Evolutionary conservation across 1,140 invertebrate species (phyloP), one percentile per base, ranked within the genome.

Genomic region (Acromyrmex charruanus): DNA sequence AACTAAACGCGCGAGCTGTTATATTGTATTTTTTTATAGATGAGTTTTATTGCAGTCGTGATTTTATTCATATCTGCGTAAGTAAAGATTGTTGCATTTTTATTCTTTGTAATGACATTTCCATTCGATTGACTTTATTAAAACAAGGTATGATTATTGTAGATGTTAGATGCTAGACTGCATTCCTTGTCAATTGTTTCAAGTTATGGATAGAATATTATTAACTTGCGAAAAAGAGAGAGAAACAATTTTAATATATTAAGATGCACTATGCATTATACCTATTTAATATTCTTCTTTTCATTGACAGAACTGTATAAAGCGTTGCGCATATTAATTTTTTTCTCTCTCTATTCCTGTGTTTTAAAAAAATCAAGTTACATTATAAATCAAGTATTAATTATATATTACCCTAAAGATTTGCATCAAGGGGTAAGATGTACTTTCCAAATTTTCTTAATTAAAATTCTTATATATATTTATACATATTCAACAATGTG

Each of bases 71-170:
- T 31, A 82, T 82, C 14, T 61, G 21, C 55, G 53, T 55, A 35
- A 74, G 39, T 65, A 87, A 55, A 25, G 71, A 65, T 77, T 68
- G 61, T 74, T 90, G 77, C 59, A 89, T 87, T 89, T 89, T 71
- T n/a, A 61, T 65, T 63, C 68, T 69, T 49, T 2, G 12, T n/a
- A 3, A 59, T 16, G 25, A 84, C 18, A 74, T 69, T 81, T 81
- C 49, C 14, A 69, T 84, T 61, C 61, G 61, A 61, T 18, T 9
- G 49, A 49, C 9, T 84, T 3, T 21, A 49, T 35, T 31, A 35
- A 74, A 59, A 7, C 14, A 84, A 84, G 72, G 21, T 61, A 75
- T 51, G n/a, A 51, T 71, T 81, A 39, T 55, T 53, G n/a, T 51
- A 59, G 4, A 9, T 31, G 0, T 88, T 39, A 75, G 2, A 53